Percentiles rank a stretch among this genome's conserved stretches.
These are phyloP conservation scores for Argopecten irradians DNA, from an alignment of 1,140 invertebrate genomes.

Conservation along the genomic window DNA sequence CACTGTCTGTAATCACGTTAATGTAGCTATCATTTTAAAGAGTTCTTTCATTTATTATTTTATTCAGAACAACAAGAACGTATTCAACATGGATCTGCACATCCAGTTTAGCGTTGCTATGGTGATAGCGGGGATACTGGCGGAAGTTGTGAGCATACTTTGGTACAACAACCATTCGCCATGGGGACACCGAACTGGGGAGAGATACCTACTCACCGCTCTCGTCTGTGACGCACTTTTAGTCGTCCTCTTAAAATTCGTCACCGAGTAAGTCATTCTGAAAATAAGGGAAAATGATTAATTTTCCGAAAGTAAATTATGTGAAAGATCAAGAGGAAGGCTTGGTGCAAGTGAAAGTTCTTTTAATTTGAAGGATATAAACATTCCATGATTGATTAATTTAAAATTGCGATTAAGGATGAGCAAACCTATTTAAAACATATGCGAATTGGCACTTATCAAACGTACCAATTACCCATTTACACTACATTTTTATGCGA, in stretches of 20 bases:
- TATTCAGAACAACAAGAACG: not conserved
- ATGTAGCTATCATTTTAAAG: too few species aligned
- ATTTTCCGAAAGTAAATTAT: not conserved
- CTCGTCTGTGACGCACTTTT: constrained; percentile 64
- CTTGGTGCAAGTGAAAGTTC: too few species aligned
- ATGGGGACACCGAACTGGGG: constrained; percentile 61
- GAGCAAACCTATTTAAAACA: too few species aligned
- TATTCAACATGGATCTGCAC: constrained; percentile 59
- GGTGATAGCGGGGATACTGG: constrained; percentile 65
- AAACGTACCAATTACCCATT: too few species aligned
- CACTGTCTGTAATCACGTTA: too few species aligned
- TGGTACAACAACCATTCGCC: constrained; percentile 64
- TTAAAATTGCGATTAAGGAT: too few species aligned
- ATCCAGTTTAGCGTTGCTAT: constrained; percentile 66
- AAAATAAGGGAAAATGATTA: not conserved
- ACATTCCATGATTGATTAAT: too few species aligned
- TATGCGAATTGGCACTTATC: too few species aligned
- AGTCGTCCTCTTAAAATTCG: constrained; percentile 62
- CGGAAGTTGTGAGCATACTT: constrained; percentile 63
- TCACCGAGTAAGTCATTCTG: constrained; percentile 60
- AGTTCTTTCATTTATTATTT: too few species aligned
- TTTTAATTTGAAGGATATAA: too few species aligned
- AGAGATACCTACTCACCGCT: constrained; percentile 66
- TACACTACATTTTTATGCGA: too few species aligned
- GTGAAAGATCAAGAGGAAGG: not conserved